Evolutionary conservation across 2,888 invertebrate species (phyloP), one percentile per base, ranked within the genome.

Genomic region (Tetragonisca angustula): DNA sequence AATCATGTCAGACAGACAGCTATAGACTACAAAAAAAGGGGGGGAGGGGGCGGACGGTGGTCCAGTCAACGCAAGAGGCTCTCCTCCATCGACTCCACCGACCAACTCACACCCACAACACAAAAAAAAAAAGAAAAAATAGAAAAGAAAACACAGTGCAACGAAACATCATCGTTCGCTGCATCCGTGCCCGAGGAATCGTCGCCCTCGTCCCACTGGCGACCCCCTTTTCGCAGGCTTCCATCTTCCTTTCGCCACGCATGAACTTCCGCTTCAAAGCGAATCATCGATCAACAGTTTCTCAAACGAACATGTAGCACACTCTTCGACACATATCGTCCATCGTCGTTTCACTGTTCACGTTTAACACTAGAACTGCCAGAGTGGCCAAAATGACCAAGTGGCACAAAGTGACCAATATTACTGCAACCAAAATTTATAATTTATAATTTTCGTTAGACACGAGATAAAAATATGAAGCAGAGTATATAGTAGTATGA

Each of bases 61-160:
- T 77, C 61, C 61, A 73, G n/a, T 87, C 84, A 76, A 80, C 70
- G 73, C 56, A 78, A 79, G 72, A 82, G 82, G 78, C 65, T 59
- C 77, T 61, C 43, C 43, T 83, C 76, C 64, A 75, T 32, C 19
- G 65, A 73, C 59, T 77, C 84, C 90, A 90, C 90, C 92, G 91
- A 89, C 91, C 92, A 87, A 89, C 91, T 90, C 90, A 91, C 91
- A 90, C 91, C 88, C 89, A 90, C 91, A 91, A 93, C 91, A 93
- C 91, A 93, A 89, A 91, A 36, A 36, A 36, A 36, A 9, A 36
- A 9, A 43, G 9, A 9, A 43, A 9, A 43, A 43, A 9, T 1
- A 27, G 27, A 27, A 27, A 27, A 27, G 27, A 43, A 43, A 93
- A 92, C 92, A 92, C 92, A 93, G 92, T 91, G 78, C 81, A 84